phyloP scores from a whole-genome alignment of 2,888 invertebrate species.

The Tetragnatha montana region DNA sequence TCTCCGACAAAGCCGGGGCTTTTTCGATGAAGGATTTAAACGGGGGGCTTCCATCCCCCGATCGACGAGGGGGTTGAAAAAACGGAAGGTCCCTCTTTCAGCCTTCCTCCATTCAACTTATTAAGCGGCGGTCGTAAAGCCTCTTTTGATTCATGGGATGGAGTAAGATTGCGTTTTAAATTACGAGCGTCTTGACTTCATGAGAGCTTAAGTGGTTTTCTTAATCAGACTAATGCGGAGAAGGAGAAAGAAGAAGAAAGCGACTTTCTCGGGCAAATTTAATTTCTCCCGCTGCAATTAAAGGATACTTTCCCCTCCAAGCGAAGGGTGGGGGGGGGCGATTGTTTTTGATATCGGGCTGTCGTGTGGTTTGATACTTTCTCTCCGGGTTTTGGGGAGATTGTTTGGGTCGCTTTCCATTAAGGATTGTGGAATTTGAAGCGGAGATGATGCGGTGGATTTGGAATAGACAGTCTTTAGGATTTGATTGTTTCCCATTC shows the following conservation, averaged over 20 bases:
- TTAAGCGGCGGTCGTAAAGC: background rate
- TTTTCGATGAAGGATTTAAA: background rate
- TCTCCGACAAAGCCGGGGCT: background rate
- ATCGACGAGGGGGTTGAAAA: background rate
- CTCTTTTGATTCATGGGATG: background rate
- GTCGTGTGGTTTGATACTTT: background rate
- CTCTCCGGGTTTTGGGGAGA: background rate
- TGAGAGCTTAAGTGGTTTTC: conserved; percentile 12
- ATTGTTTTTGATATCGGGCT: background rate
- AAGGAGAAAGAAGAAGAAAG: background rate
- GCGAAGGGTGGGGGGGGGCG: background rate
- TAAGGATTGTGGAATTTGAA: no score
- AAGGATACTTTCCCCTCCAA: background rate
- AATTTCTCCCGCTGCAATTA: conserved; percentile 9
- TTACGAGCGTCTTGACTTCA: background rate
- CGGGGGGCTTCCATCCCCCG: background rate
- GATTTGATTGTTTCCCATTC: no score
- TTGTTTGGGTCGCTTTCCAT: background rate
- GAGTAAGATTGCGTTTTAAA: background rate
- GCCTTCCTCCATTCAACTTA: background rate
- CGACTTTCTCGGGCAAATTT: conserved; percentile 13
- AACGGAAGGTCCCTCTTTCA: background rate
- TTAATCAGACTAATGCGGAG: conserved; percentile 15
- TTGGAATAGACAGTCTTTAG: no score
- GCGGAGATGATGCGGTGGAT: no score